Percentiles rank a stretch among this genome's conserved stretches.
Evolutionary conservation across 2,797 vertebrate genomes (phyloP).

Genomic region (Pyrocephalus nanus): DNA sequence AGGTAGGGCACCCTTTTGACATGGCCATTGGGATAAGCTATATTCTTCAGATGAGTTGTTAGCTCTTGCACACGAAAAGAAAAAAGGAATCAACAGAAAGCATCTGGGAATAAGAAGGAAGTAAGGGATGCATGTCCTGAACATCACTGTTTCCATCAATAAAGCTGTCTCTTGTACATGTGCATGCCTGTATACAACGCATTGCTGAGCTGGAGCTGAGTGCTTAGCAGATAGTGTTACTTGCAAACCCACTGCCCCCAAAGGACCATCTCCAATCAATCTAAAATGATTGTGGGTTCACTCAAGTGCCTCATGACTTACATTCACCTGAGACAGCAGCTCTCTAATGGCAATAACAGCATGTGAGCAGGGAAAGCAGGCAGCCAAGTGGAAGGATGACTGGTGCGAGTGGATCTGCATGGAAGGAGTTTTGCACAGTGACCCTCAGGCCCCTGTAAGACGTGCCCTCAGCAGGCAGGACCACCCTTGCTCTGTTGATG

Average conservation of each 20-base stretch:
- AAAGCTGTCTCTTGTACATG: not conserved
- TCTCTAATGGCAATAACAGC: not conserved
- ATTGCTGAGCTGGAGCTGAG: not conserved
- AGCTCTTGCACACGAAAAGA: not conserved
- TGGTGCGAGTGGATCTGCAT: accelerated
- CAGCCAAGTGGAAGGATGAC: not conserved
- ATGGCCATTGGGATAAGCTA: accelerated
- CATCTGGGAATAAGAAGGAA: not conserved
- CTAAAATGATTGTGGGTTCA: not conserved
- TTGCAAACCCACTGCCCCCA: not conserved
- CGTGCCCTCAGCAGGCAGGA: not conserved
- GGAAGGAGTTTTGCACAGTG: not conserved
- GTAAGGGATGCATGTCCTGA: not conserved
- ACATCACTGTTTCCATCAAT: not conserved
- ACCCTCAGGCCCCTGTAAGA: not conserved
- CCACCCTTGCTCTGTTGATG: accelerated
- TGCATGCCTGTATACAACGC: not conserved
- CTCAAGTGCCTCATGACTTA: not conserved
- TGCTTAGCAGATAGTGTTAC: not conserved
- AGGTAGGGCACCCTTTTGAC: not conserved
- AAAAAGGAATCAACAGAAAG: not conserved
- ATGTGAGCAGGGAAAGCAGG: not conserved
- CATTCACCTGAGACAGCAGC: accelerated
- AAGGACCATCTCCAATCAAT: not conserved
- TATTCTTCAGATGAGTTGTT: not conserved